Percentiles rank a stretch among this genome's conserved stretches.
Conservation (phyloP, 2,113 vertebrate species). For the Percina caprodes region DNA sequence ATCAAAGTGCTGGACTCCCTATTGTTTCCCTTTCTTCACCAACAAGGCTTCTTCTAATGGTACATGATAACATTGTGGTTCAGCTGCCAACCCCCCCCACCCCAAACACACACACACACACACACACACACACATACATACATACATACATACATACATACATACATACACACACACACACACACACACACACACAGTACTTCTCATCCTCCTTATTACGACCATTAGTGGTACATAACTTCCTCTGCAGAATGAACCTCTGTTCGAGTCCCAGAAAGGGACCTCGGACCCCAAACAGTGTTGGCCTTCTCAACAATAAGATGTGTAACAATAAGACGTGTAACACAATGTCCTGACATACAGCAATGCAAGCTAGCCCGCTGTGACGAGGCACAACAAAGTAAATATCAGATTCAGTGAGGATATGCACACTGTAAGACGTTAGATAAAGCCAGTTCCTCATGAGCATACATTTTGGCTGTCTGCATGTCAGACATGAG, state of each 20-base stretch:
- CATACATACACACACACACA: neutral
- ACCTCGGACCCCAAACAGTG: neutral
- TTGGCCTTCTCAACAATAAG: neutral
- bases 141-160: neutral
- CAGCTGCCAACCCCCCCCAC: neutral
- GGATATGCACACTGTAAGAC: slow-evolving; percentile 11
- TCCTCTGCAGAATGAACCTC: neutral
- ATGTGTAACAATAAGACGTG: neutral
- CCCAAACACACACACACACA: neutral
- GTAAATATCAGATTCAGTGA: neutral
- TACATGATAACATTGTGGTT: neutral
- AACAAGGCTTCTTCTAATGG: slow-evolving; percentile 6
- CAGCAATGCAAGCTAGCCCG: neutral
- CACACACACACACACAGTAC: neutral
- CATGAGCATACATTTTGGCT: neutral
- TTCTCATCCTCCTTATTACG: neutral
- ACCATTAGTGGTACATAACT: neutral
- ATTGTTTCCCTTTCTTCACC: slow-evolving; percentile 27
- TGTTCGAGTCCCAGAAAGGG: neutral
- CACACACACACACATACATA: too few species aligned
- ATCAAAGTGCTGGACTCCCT: slow-evolving; percentile 61
- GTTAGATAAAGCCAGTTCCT: neutral
- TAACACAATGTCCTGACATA: neutral
- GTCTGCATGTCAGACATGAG: neutral
- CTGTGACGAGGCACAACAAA: neutral